Base-by-base conservation (phyloP, 2,888 invertebrate species). In the Pristionchus fissidentatus region DNA sequence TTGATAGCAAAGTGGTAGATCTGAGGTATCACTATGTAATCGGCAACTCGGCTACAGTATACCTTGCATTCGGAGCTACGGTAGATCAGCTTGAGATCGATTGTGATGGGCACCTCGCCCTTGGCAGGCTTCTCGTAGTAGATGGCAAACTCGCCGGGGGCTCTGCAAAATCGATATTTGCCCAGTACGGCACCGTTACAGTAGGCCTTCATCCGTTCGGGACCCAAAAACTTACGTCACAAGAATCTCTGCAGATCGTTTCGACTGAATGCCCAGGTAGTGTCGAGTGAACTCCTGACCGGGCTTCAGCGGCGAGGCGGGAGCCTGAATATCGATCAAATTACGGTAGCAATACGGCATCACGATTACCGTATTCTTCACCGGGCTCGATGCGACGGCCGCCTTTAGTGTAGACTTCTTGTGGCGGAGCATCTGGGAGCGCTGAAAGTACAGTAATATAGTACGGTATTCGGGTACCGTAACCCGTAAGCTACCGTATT, bases 391-490 rank as follows among this genome's bases (percentile, higher is more conserved):
- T 26, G 8, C 70, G 70, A n/a, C n/a, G 26, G n/a, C 22, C 38
- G 3, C 32, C 22, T 38, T 35, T 70, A 22, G 26, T 70, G 7
- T 38, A 41, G n/a, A 70, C 70, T 41, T 38, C 70, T 26, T 38
- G 70, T 70, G 43, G 43, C 70, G 70, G n/a, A n/a, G 22, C 70
- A 70, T 70, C 70, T 70, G n/a, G 22, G 70, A 70, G n/a, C 41
- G 70, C 70, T 70, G 70, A 19, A 41, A 41, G n/a, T 70, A 38
- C n/a, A 15, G 41, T 4, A 57, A 66, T 38, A 19, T 19, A 38
- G 38, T 15, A 66, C 38, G 3, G 41, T n/a, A 55, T n/a, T n/a
- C 22, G 55, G 3, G 15, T 19, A 55, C 55, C 4, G 55, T 55
- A 55, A n/a, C 55, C n/a, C n/a, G 7, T n/a, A 4, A 55, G 22